These are phyloP conservation scores for Megalops atlanticus DNA, from an alignment of 2,113 vertebrate genomes.

Conservation along the genomic window DNA sequence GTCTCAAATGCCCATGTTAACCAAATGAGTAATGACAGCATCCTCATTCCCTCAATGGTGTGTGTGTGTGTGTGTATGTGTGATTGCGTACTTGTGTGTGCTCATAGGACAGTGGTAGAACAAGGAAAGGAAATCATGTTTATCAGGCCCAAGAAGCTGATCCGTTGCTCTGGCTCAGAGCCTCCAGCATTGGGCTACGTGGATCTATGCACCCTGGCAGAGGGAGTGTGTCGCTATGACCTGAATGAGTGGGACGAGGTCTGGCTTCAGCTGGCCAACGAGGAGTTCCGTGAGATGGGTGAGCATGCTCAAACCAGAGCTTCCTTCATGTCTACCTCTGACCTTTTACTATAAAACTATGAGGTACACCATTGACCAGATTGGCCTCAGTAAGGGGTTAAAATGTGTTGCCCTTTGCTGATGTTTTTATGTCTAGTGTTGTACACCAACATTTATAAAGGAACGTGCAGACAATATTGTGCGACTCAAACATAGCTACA, in stretches of 20 bases:
- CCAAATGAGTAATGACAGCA: too few relatives aligned
- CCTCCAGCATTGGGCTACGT: slow-evolving; percentile 83
- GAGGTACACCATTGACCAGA: too few relatives aligned
- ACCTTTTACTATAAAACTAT: too few relatives aligned
- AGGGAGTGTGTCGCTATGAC: slow-evolving; percentile 88
- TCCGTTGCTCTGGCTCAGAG: slow-evolving; percentile 80
- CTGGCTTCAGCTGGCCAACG: slow-evolving; percentile 85
- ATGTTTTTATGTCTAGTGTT: too few relatives aligned
- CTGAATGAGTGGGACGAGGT: slow-evolving; percentile 86
- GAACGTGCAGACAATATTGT: too few relatives aligned
- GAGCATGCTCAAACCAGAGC: slow-evolving; percentile 60
- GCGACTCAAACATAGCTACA: too few relatives aligned
- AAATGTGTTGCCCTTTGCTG: too few relatives aligned
- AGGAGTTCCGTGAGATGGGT: slow-evolving; percentile 92
- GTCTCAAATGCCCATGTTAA: too few relatives aligned
- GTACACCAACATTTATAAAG: too few relatives aligned
- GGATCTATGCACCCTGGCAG: slow-evolving; percentile 84
- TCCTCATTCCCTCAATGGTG: too few relatives aligned
- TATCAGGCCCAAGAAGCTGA: slow-evolving; percentile 84
- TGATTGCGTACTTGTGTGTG: background rate
- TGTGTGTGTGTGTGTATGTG: background rate
- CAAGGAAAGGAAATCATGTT: slow-evolving; percentile 79
- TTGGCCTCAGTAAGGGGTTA: too few relatives aligned
- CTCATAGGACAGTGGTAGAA: slow-evolving; percentile 75
- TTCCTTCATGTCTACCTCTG: background rate